These are phyloP conservation scores for Haliclona indistincta DNA, from an alignment of 37 sponge, comb jelly and placozoan genomes.

Conservation along the genomic window DNA sequence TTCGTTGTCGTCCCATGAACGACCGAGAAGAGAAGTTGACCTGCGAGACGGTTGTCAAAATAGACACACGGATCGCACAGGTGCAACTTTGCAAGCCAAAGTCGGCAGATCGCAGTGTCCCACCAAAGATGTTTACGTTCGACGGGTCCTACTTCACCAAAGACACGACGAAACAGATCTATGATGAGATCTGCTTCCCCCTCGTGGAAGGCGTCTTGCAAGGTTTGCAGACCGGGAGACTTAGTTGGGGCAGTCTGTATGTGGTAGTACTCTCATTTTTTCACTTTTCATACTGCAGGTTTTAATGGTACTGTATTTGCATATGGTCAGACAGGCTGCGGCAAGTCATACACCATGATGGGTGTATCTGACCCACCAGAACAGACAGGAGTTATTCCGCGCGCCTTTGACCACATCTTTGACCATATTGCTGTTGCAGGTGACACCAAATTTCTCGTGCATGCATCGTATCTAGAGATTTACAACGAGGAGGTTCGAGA, in stretches of 20 bases:
- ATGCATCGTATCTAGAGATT: slow-evolving; percentile 93
- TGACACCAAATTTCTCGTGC: slow-evolving; percentile 75
- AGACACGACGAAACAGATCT: slow-evolving; percentile 83
- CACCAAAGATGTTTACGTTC: slow-evolving; percentile 87
- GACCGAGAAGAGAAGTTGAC: slow-evolving; percentile 81
- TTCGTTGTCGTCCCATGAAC: slow-evolving; percentile 94
- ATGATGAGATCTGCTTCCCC: slow-evolving; percentile 93
- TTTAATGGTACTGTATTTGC: slow-evolving; percentile 97
- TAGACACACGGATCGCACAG: slow-evolving; percentile 75
- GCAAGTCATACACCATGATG: slow-evolving; percentile 96
- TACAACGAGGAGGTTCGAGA: slow-evolving; percentile 98
- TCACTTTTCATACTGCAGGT: background rate
- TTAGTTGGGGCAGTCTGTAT: background rate
- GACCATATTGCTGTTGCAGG: slow-evolving; percentile 71
- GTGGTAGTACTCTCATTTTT: background rate
- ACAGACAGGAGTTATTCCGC: slow-evolving; percentile 91
- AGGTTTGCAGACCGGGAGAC: slow-evolving; percentile 40
- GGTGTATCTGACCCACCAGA: slow-evolving; percentile 79
- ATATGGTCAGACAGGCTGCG: slow-evolving; percentile 99
- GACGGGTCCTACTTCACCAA: slow-evolving; percentile 88
- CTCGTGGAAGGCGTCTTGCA: slow-evolving; percentile 91
- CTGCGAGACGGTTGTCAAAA: slow-evolving; percentile 69
- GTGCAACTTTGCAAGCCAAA: slow-evolving; percentile 77
- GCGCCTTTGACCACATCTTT: slow-evolving; percentile 94
- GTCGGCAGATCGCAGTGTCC: slow-evolving; percentile 6